A percentile compares a stretch with the other conserved stretches of the same genome.
Conservation (phyloP, 2,113 vertebrate species). For the Gallinago media region DNA sequence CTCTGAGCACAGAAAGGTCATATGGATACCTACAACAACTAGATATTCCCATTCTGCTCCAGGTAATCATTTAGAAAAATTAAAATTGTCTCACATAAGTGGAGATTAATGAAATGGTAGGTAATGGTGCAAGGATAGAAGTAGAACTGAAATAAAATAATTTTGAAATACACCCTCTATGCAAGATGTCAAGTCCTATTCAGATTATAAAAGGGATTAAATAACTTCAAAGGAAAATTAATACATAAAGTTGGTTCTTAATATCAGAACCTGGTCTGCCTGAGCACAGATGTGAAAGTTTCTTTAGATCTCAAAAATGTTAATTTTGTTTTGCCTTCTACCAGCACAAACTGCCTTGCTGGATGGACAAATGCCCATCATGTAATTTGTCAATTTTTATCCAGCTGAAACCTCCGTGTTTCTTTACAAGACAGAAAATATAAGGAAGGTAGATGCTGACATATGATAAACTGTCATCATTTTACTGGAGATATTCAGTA, state of each 20-base stretch:
- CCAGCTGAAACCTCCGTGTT: background rate
- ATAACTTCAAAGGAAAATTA: conserved; percentile 65
- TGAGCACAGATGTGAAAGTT: conserved; percentile 3
- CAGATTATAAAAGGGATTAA: conserved; percentile 65
- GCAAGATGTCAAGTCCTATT: conserved; percentile 18
- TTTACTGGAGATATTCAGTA: conserved; percentile 13
- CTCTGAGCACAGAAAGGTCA: background rate
- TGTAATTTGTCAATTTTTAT: background rate
- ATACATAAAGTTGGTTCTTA: conserved; percentile 30
- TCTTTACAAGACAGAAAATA: background rate
- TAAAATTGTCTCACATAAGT: background rate
- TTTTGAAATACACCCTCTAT: background rate
- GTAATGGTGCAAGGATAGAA: background rate
- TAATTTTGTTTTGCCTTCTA: background rate
- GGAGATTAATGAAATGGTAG: conserved; percentile 11
- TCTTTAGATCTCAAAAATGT: conserved; percentile 5
- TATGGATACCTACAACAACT: background rate
- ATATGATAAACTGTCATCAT: conserved; percentile 3
- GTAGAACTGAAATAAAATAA: conserved; percentile 4
- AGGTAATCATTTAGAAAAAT: conserved; percentile 12
- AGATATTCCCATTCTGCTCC: background rate
- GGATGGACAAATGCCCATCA: background rate
- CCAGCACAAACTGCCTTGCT: background rate
- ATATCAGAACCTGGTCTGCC: conserved; percentile 19
- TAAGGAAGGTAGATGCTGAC: conserved; percentile 7